These are phyloP conservation scores for Phyllostomus hastatus DNA, from an alignment of 2,113 vertebrate genomes.

Conservation along the genomic window DNA sequence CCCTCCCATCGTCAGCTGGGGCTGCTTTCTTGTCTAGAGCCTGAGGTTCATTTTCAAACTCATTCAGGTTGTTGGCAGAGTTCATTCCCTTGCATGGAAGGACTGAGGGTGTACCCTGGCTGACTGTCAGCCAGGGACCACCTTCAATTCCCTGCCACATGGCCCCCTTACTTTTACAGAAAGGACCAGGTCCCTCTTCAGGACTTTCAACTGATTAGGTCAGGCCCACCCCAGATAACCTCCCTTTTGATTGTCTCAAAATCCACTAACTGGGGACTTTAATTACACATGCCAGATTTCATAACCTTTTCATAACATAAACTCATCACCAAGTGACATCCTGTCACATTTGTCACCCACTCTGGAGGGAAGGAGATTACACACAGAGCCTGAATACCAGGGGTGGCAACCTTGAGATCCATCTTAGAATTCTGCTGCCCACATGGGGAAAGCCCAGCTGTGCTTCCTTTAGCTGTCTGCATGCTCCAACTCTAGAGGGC, in stretches of 20 bases:
- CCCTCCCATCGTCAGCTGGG: neutral
- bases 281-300: neutral
- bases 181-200: neutral
- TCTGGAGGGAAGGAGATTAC: neutral
- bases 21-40: neutral
- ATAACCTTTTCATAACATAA: neutral
- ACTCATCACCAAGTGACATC: neutral
- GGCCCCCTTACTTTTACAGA: neutral
- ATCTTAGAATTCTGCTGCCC: neutral
- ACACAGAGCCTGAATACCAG: neutral
- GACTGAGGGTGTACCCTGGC: neutral
- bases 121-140: neutral
- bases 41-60: neutral
- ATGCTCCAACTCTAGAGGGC: neutral
- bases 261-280: neutral
- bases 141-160: neutral
- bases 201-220: neutral
- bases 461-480: neutral
- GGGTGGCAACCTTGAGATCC: neutral
- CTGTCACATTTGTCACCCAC: neutral
- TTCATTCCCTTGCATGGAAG: neutral
- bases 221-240: neutral
- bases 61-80: neutral
- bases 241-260: neutral
- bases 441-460: neutral